Conservation (phyloP, 1,140 invertebrate genomes). For the Brachionus paranguensis region DNA sequence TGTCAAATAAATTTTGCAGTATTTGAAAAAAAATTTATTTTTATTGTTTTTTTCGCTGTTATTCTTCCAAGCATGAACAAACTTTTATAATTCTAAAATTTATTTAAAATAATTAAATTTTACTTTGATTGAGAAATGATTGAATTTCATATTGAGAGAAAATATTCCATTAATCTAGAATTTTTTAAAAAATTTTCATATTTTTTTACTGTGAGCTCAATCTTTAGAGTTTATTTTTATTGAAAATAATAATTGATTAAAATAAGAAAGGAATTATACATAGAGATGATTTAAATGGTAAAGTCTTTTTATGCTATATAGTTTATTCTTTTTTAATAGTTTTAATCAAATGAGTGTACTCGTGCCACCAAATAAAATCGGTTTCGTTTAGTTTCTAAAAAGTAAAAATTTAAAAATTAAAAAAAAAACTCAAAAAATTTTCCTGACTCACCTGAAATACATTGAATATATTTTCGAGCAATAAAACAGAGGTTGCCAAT, state of each 20-base stretch:
- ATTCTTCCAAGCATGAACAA: no score
- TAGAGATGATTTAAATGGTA: neutral
- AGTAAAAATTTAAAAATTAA: neutral
- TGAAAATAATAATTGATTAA: neutral
- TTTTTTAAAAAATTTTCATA: no score
- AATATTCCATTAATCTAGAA: no score
- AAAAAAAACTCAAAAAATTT: neutral
- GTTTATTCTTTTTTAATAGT: neutral
- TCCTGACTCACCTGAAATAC: neutral
- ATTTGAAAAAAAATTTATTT: no score
- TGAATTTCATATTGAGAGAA: no score
- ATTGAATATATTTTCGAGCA: neutral
- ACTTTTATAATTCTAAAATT: no score
- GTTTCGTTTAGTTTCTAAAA: neutral
- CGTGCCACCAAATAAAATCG: constrained; percentile 8
- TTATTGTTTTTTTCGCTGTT: no score
- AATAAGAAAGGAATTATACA: neutral
- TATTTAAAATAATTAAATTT: no score
- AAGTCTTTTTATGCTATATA: neutral
- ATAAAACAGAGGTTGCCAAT: neutral
- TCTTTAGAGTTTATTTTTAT: neutral
- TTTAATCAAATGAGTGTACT: neutral
- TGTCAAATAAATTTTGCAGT: no score
- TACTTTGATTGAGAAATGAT: no score
- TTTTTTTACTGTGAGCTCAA: no score